A percentile compares a stretch with the other conserved stretches of the same genome.
phyloP scores from a whole-genome alignment of 2,888 invertebrate species.

The Rhagonycha lutea region DNA sequence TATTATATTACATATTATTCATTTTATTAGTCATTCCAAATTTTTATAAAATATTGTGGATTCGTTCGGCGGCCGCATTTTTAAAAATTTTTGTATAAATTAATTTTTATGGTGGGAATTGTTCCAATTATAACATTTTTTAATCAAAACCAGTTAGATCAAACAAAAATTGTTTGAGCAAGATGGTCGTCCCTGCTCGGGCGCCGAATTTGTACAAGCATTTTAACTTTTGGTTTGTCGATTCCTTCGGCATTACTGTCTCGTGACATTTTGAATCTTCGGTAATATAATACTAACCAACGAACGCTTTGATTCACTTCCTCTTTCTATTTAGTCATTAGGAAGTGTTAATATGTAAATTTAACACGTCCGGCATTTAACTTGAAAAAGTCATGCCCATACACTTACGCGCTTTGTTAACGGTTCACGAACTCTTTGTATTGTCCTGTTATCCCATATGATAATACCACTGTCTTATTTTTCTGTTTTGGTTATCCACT shows the following conservation, averaged over 20 bases:
- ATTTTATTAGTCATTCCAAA: background rate
- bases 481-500: background rate
- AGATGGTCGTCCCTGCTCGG: background rate
- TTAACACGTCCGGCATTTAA: slow-evolving; percentile 26
- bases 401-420: background rate
- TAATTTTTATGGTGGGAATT: background rate
- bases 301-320: slow-evolving; percentile 12
- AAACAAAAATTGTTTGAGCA: background rate
- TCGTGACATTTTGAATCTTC: background rate
- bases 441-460: no score
- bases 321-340: slow-evolving; percentile 26
- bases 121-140: background rate
- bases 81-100: background rate
- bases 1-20: background rate
- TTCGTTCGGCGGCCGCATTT: no score
- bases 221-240: background rate
- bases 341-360: slow-evolving; percentile 31
- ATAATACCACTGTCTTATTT: background rate
- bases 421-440: background rate
- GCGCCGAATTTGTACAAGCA: background rate
- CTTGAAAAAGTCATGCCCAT: background rate
- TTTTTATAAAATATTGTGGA: background rate
- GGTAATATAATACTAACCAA: background rate
- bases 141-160: background rate
- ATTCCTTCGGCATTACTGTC: background rate